A percentile compares a stretch with the other conserved stretches of the same genome.
Evolutionary conservation across 2,113 vertebrate genomes (phyloP).

Genomic region (Lepidothrix coronata): DNA sequence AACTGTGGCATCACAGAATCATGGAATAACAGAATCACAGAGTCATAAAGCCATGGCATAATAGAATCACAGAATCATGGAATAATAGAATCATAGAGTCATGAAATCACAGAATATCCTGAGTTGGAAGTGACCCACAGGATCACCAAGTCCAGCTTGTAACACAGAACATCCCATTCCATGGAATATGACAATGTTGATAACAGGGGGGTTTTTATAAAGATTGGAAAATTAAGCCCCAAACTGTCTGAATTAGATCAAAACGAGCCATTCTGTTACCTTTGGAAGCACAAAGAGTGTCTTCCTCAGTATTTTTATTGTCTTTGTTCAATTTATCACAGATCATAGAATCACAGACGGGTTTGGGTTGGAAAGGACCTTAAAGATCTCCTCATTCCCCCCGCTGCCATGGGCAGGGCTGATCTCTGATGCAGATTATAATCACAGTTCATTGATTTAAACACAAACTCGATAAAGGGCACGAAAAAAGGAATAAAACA

Average conservation of each 20-base stretch:
- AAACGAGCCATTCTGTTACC: background rate
- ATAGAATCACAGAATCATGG: background rate
- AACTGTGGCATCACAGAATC: background rate
- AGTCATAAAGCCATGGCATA: background rate
- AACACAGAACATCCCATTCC: background rate
- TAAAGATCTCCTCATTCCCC: rapidly evolving
- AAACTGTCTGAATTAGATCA: background rate
- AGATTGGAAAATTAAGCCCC: background rate
- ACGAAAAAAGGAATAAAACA: background rate
- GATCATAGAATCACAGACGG: background rate
- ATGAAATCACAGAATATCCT: background rate
- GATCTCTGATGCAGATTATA: background rate
- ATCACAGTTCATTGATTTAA: background rate
- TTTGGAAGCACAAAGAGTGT: background rate
- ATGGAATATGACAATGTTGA: rapidly evolving
- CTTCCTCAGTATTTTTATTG: background rate
- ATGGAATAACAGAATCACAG: background rate
- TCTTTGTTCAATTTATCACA: background rate
- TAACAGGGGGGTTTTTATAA: rapidly evolving
- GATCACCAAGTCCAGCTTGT: rapidly evolving
- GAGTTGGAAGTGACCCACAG: background rate
- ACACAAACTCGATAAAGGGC: background rate
- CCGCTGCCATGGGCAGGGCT: background rate
- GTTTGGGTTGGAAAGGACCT: background rate
- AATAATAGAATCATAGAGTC: background rate